Conservation (phyloP, 2,113 vertebrate genomes). For the Rynchops niger region DNA sequence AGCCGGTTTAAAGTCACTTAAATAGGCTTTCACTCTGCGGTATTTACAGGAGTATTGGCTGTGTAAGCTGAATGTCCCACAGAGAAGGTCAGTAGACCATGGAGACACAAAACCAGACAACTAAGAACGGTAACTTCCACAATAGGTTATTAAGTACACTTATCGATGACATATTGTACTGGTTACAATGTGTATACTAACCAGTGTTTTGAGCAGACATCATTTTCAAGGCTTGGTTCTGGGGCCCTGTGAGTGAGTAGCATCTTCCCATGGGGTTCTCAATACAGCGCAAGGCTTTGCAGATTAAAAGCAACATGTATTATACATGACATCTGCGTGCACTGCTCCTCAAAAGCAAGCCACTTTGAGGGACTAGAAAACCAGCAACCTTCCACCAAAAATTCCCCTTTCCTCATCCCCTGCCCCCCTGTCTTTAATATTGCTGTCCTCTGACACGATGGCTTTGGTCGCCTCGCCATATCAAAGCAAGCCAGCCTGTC, state of each 20-base stretch:
- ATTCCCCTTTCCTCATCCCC: neutral
- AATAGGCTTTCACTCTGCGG: neutral
- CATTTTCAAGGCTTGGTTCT: neutral
- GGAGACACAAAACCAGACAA: neutral
- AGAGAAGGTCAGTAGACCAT: neutral
- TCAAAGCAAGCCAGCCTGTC: neutral
- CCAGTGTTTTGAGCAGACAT: neutral
- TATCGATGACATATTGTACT: neutral
- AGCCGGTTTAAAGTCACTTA: neutral
- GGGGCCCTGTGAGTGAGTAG: neutral
- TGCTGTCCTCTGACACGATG: neutral
- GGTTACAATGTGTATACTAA: neutral
- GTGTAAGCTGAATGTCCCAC: neutral
- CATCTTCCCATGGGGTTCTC: neutral
- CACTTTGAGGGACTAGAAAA: neutral
- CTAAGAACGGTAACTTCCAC: neutral
- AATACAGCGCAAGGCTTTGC: neutral
- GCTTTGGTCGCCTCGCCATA: neutral
- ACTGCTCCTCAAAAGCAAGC: neutral
- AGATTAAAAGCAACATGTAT: conserved; percentile 3
- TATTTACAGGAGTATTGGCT: neutral
- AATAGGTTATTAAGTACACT: neutral
- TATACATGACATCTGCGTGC: neutral
- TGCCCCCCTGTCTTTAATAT: neutral
- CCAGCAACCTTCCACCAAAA: neutral